Base-by-base conservation (phyloP, 2,113 vertebrate species). In the Trichomycterus rosablanca region DNA sequence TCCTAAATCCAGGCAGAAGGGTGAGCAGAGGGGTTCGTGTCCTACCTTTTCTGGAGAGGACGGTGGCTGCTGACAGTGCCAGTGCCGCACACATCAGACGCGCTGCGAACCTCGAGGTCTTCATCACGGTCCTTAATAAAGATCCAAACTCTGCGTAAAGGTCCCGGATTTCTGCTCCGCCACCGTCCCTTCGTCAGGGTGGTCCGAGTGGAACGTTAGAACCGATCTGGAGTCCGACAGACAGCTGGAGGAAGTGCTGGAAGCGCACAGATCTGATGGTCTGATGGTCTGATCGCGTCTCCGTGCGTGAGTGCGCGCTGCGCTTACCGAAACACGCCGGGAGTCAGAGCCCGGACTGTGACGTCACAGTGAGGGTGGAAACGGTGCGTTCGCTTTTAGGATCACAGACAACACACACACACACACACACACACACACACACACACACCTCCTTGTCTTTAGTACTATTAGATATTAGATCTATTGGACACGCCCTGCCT, bases 211-310 rank as follows among this genome's bases (percentile, higher is more conserved):
- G 7, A 30, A 30, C 26, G 3, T 15, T 9, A 24, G 22, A 30
- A 44, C 20, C 35, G 54, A 43, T 9, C 23, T 28, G 10, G 45
- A 58, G 55, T 58, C 55, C 54, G 23, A 43, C 39, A 18, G 39
- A 7, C 7, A 3, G 26, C 26, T n/a, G 26, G 26, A 30, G 26
- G 7, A 30, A 30, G 3, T n/a, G n/a, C 54, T 12, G 15, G n/a
- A 30, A 14, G 6, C 24, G 15, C 28, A 43, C 35, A 57, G 22
- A 26, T n/a, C 23, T 28, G 18, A 19, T n/a, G n/a, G n/a, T n/a
- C 5, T n/a, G 1, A 39, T 3, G 54, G 23, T 57, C 37, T 57
- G 14, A 19, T 22, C 23, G 54, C 39, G 54, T 23, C 23, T 57
- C 22, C 37, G 54, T 35, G 44, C 44, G 26, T 30, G 37, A n/a